A percentile compares a stretch with the other conserved stretches of the same genome.
Evolutionary conservation across 2,888 invertebrate genomes (phyloP).

Genomic region (Aleiodes leptofemur): DNA sequence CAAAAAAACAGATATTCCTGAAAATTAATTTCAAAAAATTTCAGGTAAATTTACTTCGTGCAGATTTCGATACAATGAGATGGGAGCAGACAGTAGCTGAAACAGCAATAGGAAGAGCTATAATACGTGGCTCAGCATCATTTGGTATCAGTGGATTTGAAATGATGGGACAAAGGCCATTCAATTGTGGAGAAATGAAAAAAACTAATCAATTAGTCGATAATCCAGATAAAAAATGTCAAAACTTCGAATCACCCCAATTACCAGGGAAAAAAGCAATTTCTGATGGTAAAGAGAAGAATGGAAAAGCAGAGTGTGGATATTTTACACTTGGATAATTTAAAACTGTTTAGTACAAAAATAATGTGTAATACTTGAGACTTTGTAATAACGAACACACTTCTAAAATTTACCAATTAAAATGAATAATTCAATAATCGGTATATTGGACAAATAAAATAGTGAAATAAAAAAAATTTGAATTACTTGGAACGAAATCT

Average conservation of each 20-base stretch:
- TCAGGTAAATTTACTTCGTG: constrained; percentile 51
- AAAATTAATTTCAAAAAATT: neutral
- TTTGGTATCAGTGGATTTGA: constrained; percentile 55
- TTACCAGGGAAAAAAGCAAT: constrained; percentile 32
- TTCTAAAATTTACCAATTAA: constrained; percentile 15
- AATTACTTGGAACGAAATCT: constrained; percentile 7
- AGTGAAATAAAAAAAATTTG: neutral
- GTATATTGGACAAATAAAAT: neutral
- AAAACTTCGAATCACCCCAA: constrained; percentile 1
- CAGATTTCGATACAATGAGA: constrained; percentile 52
- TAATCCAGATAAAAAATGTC: constrained; percentile 30
- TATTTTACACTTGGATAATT: constrained; percentile 45
- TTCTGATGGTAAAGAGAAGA: constrained; percentile 19
- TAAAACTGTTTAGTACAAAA: neutral
- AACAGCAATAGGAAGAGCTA: constrained; percentile 56
- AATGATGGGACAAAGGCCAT: constrained; percentile 44
- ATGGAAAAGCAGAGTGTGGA: constrained; percentile 37
- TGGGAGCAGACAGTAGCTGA: constrained; percentile 54
- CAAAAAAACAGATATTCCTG: neutral
- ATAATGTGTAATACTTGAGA: constrained; percentile 23
- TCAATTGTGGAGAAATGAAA: constrained; percentile 26
- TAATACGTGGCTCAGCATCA: constrained; percentile 55
- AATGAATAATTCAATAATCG: constrained; percentile 7
- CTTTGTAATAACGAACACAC: constrained; percentile 25
- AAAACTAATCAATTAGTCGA: constrained; percentile 35